Conservation (phyloP, 1,140 invertebrate species). For the Drosophila orena region DNA sequence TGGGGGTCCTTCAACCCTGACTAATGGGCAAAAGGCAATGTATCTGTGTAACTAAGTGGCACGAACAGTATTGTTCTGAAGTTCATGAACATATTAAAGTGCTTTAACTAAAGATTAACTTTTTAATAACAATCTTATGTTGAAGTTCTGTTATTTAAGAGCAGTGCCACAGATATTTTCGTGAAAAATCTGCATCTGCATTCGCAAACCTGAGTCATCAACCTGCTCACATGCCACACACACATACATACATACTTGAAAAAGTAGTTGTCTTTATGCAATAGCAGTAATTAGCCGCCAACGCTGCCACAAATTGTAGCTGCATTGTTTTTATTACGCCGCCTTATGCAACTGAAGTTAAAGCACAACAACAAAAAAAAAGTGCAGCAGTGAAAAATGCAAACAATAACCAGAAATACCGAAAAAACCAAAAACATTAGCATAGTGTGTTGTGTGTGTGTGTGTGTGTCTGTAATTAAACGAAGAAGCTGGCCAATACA, state of each 20-base stretch:
- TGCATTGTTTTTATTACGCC: conserved; percentile 54
- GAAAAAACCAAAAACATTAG: conserved; percentile 59
- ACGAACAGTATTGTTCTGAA: not conserved
- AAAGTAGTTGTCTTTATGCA: conserved; percentile 43
- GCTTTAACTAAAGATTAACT: too few relatives aligned
- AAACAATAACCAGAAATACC: conserved; percentile 79
- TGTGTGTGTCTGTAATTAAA: conserved; percentile 51
- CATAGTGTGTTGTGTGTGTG: conserved; percentile 42
- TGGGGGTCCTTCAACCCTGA: conserved; percentile 25
- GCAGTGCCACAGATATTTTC: not conserved
- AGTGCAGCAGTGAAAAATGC: conserved; percentile 30
- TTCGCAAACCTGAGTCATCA: conserved; percentile 5
- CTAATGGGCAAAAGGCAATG: conserved; percentile 7
- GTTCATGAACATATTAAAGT: too few relatives aligned
- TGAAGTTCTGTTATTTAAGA: too few relatives aligned
- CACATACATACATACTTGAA: too few relatives aligned
- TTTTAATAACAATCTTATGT: too few relatives aligned
- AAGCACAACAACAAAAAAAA: conserved; percentile 1
- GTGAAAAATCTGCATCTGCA: not conserved
- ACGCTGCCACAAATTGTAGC: conserved; percentile 61
- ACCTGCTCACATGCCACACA: not conserved
- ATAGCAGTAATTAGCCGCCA: conserved; percentile 55
- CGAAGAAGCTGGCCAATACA: conserved; percentile 63
- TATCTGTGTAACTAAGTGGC: not conserved
- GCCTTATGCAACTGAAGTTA: conserved; percentile 60